These are phyloP conservation scores for Scomberomorus guttatus DNA, from an alignment of 2,797 vertebrate species.

Conservation along the genomic window DNA sequence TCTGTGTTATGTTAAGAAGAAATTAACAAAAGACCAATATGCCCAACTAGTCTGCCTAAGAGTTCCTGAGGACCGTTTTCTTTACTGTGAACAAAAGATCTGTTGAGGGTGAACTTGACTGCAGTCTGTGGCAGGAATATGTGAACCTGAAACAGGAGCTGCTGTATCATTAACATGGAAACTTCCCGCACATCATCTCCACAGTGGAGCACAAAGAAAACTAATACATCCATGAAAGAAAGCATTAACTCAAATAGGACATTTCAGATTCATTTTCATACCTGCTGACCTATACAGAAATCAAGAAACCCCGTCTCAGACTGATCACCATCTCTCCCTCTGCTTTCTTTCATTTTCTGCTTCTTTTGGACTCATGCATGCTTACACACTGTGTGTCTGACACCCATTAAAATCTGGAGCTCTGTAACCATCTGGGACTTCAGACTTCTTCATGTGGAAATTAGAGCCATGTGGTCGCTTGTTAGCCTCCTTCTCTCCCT, in stretches of 20 bases:
- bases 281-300: slow-evolving; percentile 4
- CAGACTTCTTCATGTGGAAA: slow-evolving; percentile 70
- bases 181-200: neutral
- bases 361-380: slow-evolving; percentile 30
- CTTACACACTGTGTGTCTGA: slow-evolving; percentile 46
- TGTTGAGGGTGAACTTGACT: neutral
- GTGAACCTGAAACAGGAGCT: slow-evolving; percentile 18
- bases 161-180: slow-evolving; percentile 8
- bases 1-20: slow-evolving; percentile 3
- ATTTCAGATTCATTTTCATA: neutral
- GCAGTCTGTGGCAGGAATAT: neutral
- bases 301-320: neutral
- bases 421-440: slow-evolving; percentile 67
- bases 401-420: slow-evolving; percentile 63
- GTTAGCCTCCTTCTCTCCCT: slow-evolving; percentile 59
- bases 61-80: no score
- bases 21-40: slow-evolving; percentile 24
- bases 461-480: slow-evolving; percentile 72
- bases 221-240: neutral
- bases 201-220: neutral
- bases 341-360: slow-evolving; percentile 34
- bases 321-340: neutral
- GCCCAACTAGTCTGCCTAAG: neutral
- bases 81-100: neutral
- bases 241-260: neutral